These are phyloP conservation scores for Trachops cirrhosus DNA, from an alignment of 2,797 vertebrate species.

Conservation along the genomic window DNA sequence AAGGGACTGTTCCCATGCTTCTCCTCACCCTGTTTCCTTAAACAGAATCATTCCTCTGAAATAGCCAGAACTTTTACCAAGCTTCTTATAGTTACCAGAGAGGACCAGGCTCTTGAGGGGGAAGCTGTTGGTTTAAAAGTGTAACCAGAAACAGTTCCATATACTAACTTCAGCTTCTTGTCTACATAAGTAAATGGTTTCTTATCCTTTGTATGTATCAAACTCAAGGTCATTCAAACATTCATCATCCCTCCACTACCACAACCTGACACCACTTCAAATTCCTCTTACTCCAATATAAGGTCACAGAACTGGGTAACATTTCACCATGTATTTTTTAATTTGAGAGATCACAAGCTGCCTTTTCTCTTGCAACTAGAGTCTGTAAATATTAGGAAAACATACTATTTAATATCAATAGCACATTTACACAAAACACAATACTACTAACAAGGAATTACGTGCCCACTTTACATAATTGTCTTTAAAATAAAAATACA, in stretches of 20 bases:
- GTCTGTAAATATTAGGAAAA: conserved; percentile 72
- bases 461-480: conserved; percentile 62
- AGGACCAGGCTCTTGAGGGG: background rate
- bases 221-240: background rate
- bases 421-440: conserved; percentile 78
- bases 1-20: background rate
- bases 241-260: background rate
- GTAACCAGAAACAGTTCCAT: background rate
- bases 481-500: conserved; percentile 69
- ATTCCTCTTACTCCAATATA: background rate
- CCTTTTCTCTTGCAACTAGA: conserved; percentile 71
- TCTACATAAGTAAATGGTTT: background rate
- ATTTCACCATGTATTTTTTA: conserved; percentile 3
- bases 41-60: background rate
- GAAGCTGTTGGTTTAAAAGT: background rate
- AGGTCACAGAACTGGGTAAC: background rate
- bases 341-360: conserved; percentile 68
- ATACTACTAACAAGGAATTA: conserved; percentile 60
- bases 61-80: background rate
- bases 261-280: background rate
- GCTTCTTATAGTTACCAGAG: background rate
- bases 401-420: conserved; percentile 75
- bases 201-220: background rate
- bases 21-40: background rate
- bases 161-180: background rate